Evolutionary conservation across 2,888 invertebrate genomes (phyloP).

Genomic region (Troglohyphantes excavatus): DNA sequence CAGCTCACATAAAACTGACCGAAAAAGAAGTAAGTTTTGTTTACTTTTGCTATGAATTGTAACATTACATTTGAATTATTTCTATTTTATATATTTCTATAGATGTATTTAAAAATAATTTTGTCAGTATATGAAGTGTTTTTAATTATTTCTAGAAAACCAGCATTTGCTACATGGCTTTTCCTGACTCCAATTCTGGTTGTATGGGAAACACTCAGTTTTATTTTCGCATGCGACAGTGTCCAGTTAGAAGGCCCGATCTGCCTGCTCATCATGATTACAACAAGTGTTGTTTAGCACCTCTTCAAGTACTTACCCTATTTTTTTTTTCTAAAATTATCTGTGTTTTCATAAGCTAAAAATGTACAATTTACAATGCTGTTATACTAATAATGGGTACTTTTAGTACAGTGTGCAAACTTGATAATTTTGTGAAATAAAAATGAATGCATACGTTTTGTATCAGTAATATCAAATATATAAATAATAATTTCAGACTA

Average conservation of each 20-base stretch:
- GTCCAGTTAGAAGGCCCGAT: constrained; percentile 83
- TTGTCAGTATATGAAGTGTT: not conserved
- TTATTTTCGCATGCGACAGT: constrained; percentile 93
- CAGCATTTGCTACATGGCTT: constrained; percentile 98
- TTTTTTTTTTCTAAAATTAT: no score
- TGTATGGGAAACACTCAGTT: constrained; percentile 99
- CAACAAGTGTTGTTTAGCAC: constrained; percentile 85
- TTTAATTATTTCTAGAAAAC: constrained; percentile 85
- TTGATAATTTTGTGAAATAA: no score
- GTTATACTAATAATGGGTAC: no score
- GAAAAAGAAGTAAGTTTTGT: constrained; percentile 83
- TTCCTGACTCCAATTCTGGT: constrained; percentile 99
- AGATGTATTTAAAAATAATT: no score
- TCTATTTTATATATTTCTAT: constrained; percentile 43
- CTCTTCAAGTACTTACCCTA: constrained; percentile 83
- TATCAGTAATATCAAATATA: no score
- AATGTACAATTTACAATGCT: no score
- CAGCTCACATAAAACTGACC: constrained; percentile 87
- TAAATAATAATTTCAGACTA: no score
- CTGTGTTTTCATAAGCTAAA: no score
- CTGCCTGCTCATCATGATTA: constrained; percentile 84
- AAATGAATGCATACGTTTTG: no score
- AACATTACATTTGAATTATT: constrained; percentile 10
- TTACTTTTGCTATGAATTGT: not conserved
- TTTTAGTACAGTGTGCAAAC: no score